Percentiles rank a stretch among this genome's conserved stretches.
Evolutionary conservation across 2,888 invertebrate species (phyloP).

Genomic region (Callosobruchus maculatus): DNA sequence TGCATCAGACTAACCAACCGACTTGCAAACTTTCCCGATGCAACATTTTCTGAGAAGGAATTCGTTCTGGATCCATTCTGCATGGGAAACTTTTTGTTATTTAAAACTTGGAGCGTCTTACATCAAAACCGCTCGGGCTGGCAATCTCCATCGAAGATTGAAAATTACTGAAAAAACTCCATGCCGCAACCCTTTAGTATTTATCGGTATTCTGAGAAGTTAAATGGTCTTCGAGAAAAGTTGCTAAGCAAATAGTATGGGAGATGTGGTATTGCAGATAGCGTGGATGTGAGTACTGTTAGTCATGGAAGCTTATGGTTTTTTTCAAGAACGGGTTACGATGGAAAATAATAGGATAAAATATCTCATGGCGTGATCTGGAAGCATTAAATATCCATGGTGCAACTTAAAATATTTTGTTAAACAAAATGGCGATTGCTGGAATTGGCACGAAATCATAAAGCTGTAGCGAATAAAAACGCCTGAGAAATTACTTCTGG

Average conservation of each 20-base stretch:
- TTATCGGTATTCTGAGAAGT: background rate
- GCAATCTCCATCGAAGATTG: background rate
- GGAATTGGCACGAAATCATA: no score
- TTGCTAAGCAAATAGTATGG: background rate
- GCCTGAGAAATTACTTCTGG: no score
- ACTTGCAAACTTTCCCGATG: background rate
- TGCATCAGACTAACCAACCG: background rate
- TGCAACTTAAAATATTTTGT: no score
- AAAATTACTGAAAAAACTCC: background rate
- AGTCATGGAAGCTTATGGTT: no score
- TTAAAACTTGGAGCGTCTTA: background rate
- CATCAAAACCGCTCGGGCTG: background rate
- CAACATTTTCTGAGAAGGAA: background rate
- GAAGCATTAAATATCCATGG: no score
- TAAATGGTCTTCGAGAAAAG: background rate
- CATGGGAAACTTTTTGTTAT: background rate
- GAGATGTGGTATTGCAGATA: no score
- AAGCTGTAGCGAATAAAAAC: no score
- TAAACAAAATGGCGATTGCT: no score
- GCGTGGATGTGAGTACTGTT: no score
- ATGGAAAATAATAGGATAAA: no score
- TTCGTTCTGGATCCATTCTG: background rate
- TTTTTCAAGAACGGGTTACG: no score
- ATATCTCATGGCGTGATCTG: no score
- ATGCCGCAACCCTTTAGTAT: background rate